Base-by-base conservation (phyloP, 1,140 invertebrate species). In the Belonocnema kinseyi region DNA sequence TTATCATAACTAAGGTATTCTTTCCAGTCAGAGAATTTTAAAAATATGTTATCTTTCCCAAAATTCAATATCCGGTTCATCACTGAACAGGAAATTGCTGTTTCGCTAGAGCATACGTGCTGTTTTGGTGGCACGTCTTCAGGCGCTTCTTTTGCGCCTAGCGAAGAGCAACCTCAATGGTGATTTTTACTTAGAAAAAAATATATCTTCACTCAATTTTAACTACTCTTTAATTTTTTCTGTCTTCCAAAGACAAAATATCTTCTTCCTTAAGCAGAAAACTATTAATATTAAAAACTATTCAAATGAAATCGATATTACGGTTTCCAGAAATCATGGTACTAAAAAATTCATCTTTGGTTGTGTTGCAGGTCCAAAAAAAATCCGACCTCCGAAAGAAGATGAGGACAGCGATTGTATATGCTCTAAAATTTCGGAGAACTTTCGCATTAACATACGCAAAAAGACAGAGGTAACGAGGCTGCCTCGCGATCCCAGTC, bases 381-480 rank as follows among this genome's bases (percentile, higher is more conserved):
- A 56, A 77, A 12, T 21, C 19, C n/a, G 12, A 11, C 13, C 7
- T 40, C 21, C 51, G 53, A 52, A 58, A 4, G 53, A 74, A 50
- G 46, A 26, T 17, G 66, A 79, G 1, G 73, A 66, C 72, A 72
- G 77, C 21, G 84, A 86, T 12, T 89, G 87, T 77, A 85, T 86
- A 26, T 88, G 88, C 52, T 83, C 84, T 6, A 86, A 89, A 73
- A 83, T 88, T 73, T 80, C 85, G 19, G 83, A 85, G 73, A 85
- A 87, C 71, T 73, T 88, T 3, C 84, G 85, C 12, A 83, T 87
- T 19, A 81, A 86, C 78, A 82, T 88, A 76, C 83, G 80, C 52
- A 82, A 84, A 74, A 81, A 85, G n/a, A 83, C 79, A 16, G 84
- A 88, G 72, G 71, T 85, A 50, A 76, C 72, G 21, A 40, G 79